These are phyloP conservation scores for Sarcoramphus papa DNA, from an alignment of 2,797 vertebrate genomes.

Conservation along the genomic window DNA sequence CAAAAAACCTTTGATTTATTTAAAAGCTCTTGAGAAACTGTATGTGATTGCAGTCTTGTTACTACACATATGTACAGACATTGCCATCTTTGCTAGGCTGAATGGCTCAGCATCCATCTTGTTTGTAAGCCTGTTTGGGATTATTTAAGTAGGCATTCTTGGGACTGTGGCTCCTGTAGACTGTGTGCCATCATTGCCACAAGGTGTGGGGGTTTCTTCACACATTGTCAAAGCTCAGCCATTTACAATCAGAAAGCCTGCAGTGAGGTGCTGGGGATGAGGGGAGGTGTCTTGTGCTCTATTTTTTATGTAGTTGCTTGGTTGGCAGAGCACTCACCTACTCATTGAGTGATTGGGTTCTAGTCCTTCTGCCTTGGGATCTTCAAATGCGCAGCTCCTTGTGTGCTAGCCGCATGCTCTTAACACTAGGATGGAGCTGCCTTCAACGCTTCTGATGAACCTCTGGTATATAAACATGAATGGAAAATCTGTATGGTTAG, in stretches of 20 bases:
- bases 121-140: neutral
- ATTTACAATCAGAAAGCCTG: neutral
- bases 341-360: neutral
- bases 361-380: neutral
- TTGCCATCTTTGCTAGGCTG: neutral
- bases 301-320: neutral
- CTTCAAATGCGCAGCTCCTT: neutral
- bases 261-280: neutral
- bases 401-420: fast-evolving
- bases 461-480: neutral
- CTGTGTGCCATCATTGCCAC: neutral
- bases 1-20: neutral
- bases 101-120: neutral
- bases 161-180: neutral
- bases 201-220: neutral
- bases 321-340: neutral
- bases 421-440: neutral
- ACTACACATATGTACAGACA: fast-evolving
- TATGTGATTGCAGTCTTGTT: neutral
- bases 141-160: neutral
- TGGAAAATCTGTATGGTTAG: neutral
- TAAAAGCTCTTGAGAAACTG: neutral
- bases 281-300: neutral
- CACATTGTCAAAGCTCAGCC: neutral
- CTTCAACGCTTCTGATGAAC: neutral